Conservation (phyloP, 2,113 vertebrate species). For the Sebastes fasciatus region DNA sequence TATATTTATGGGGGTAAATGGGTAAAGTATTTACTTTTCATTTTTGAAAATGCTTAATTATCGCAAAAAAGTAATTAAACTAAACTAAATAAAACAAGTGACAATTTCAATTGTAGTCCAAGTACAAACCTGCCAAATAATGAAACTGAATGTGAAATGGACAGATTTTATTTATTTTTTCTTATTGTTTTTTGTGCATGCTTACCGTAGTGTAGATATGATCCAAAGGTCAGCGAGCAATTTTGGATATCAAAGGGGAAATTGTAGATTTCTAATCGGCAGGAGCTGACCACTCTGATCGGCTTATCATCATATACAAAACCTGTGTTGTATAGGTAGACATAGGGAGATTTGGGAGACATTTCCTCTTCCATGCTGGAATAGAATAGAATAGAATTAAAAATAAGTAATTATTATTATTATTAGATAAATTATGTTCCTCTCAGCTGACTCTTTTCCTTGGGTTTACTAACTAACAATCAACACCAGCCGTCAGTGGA, state of each 20-base stretch:
- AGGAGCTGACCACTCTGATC: slow-evolving; percentile 52
- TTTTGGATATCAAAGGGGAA: slow-evolving; percentile 73
- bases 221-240: slow-evolving; percentile 62
- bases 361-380: slow-evolving; percentile 48
- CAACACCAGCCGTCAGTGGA: too few relatives aligned
- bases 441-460: neutral
- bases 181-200: neutral
- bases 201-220: slow-evolving; percentile 63
- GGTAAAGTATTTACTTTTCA: too few relatives aligned
- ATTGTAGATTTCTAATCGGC: slow-evolving; percentile 54
- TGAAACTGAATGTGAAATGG: too few relatives aligned
- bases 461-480: too few relatives aligned
- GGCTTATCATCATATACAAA: slow-evolving; percentile 46
- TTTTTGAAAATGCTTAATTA: too few relatives aligned
- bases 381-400: neutral
- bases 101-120: too few relatives aligned
- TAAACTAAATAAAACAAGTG: too few relatives aligned
- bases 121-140: too few relatives aligned
- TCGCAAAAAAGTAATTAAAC: too few relatives aligned
- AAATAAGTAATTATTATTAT: neutral
- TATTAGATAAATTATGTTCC: too few relatives aligned
- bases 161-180: neutral
- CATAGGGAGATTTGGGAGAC: slow-evolving; percentile 39
- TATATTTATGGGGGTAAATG: too few relatives aligned
- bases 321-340: slow-evolving; percentile 59